A percentile compares a stretch with the other conserved stretches of the same genome.
Evolutionary conservation across 2,113 vertebrate genomes (phyloP).

Genomic region (Aleadryas rufinucha): DNA sequence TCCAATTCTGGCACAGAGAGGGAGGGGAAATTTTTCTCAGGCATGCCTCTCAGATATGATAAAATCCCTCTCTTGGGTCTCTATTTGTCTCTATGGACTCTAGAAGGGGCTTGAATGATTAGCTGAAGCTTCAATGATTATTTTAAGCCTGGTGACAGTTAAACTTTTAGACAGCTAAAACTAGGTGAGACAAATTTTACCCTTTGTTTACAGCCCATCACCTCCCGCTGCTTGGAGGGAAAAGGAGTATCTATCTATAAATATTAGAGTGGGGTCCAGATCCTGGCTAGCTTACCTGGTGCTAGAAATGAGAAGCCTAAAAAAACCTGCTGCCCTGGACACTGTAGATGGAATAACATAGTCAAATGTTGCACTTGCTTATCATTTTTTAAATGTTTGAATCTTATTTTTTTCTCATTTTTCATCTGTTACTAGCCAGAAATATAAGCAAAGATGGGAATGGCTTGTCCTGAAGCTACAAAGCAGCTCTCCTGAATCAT

Average conservation of each 20-base stretch:
- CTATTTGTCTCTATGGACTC: not conserved
- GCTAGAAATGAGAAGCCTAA: not conserved
- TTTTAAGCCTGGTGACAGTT: not conserved
- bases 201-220: not conserved
- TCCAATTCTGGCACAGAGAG: not conserved
- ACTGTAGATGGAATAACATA: not conserved
- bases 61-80: not conserved
- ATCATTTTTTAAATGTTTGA: not conserved
- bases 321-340: not conserved
- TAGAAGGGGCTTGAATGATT: not conserved
- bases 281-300: not conserved
- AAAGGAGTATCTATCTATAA: not conserved
- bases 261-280: not conserved
- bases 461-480: not conserved
- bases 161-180: not conserved
- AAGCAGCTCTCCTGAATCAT: not conserved
- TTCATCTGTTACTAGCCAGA: not conserved
- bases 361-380: not conserved
- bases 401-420: not conserved
- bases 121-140: not conserved
- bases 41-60: not conserved
- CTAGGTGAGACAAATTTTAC: not conserved
- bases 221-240: not conserved
- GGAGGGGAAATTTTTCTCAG: not conserved
- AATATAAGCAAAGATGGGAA: not conserved